Evolutionary conservation across 2,113 vertebrate genomes (phyloP).

Genomic region (Oreochromis spilurus): DNA sequence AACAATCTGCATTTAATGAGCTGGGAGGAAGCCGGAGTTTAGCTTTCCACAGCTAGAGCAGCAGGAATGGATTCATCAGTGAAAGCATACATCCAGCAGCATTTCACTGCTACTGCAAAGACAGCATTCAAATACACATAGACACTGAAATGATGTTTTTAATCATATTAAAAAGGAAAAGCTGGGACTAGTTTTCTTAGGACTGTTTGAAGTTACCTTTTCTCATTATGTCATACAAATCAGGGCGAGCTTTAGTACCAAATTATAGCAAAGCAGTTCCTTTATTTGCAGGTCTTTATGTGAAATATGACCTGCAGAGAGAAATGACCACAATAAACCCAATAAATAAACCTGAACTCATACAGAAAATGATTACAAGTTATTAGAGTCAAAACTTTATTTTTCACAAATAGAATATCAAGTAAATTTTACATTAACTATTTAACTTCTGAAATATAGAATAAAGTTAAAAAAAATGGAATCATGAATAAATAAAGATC

Average conservation of each 20-base stretch:
- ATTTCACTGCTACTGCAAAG: not conserved
- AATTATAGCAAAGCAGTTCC: not conserved
- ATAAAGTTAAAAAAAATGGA: not conserved
- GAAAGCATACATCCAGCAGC: not conserved
- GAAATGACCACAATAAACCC: not conserved
- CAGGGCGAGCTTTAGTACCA: not conserved
- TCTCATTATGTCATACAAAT: not conserved
- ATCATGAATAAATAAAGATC: not conserved
- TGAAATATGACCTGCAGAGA: accelerated
- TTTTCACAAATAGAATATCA: not conserved
- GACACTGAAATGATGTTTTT: not conserved
- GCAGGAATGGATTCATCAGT: not conserved
- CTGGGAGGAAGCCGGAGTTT: not conserved
- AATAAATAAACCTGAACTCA: not conserved
- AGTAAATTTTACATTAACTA: too few species aligned
- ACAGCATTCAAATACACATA: not conserved
- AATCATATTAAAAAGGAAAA: not conserved
- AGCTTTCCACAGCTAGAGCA: not conserved
- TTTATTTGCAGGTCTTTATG: not conserved
- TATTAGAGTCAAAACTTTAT: not conserved
- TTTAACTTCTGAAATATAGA: accelerated
- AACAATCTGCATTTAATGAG: not conserved
- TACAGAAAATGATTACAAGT: accelerated
- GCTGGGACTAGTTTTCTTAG: not conserved
- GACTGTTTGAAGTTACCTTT: not conserved